A percentile compares a stretch with the other conserved stretches of the same genome.
Conservation (phyloP, 2,888 invertebrate species). For the Hydraecia micacea region DNA sequence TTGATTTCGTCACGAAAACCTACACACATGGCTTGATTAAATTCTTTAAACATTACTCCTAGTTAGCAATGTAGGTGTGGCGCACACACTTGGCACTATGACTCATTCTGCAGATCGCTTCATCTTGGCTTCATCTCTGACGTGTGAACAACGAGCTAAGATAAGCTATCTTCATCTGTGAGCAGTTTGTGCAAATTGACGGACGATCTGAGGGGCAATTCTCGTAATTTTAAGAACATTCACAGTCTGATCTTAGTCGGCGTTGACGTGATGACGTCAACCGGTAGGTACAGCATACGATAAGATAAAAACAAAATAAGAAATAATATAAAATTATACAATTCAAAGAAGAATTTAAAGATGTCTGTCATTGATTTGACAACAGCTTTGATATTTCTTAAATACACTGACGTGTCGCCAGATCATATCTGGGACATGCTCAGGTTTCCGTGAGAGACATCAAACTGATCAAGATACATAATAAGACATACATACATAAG, state of each 20-base stretch:
- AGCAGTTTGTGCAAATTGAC: slow-evolving; percentile 42
- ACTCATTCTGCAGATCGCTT: slow-evolving; percentile 35
- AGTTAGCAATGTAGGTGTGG: neutral
- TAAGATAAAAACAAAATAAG: too few species aligned
- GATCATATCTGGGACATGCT: neutral
- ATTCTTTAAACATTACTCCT: slow-evolving; percentile 5
- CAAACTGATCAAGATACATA: neutral
- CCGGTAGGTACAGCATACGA: too few species aligned
- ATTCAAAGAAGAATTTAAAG: neutral
- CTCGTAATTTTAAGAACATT: too few species aligned
- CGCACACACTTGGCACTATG: slow-evolving; percentile 18
- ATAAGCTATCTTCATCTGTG: slow-evolving; percentile 39
- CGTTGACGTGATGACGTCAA: too few species aligned
- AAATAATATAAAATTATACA: too few species aligned
- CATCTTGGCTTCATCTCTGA: slow-evolving; percentile 37
- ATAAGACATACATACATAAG: neutral
- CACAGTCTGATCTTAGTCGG: too few species aligned
- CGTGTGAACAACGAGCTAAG: slow-evolving; percentile 27
- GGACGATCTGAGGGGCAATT: too few species aligned
- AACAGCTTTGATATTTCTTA: neutral
- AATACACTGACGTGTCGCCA: neutral
- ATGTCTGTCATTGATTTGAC: neutral
- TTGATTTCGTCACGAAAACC: neutral
- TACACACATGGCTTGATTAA: slow-evolving; percentile 1
- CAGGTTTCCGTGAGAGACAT: neutral